Conservation (phyloP, 2,888 invertebrate species). For the Drosophila greeni region DNA sequence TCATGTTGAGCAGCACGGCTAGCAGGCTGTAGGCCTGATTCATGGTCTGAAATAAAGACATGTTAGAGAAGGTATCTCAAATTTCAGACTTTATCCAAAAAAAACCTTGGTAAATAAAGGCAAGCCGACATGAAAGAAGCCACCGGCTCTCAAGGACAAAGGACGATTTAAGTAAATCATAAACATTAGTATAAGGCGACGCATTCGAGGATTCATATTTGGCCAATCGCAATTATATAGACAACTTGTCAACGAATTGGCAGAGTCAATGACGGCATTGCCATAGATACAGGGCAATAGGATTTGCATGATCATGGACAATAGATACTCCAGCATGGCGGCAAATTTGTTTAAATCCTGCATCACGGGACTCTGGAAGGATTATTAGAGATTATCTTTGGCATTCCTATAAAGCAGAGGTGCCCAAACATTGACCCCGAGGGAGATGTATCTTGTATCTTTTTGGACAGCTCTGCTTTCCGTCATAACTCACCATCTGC, state of each 20-base stretch:
- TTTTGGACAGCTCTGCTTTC: too few relatives aligned
- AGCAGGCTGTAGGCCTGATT: constrained; percentile 60
- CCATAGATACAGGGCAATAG: constrained; percentile 53
- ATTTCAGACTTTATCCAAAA: not conserved
- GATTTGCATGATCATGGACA: constrained; percentile 51
- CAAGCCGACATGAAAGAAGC: constrained; percentile 42
- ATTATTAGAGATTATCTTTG: too few relatives aligned
- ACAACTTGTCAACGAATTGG: constrained; percentile 29
- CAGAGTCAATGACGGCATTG: constrained; percentile 40
- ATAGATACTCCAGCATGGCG: constrained; percentile 40
- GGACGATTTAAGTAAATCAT: constrained; percentile 52
- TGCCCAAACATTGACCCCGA: not conserved
- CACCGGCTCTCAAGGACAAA: constrained; percentile 37
- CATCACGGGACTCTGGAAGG: constrained; percentile 22
- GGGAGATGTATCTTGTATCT: too few relatives aligned
- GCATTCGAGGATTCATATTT: constrained; percentile 48
- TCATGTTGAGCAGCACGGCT: constrained; percentile 53
- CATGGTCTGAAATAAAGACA: constrained; percentile 42
- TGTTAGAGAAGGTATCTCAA: not conserved
- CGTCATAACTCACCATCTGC: constrained; percentile 49
- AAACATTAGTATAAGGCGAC: constrained; percentile 33
- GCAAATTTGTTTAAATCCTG: constrained; percentile 20
- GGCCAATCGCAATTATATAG: constrained; percentile 48
- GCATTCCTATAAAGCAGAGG: not conserved
- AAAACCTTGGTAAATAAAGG: constrained; percentile 48